A percentile compares a stretch with the other conserved stretches of the same genome.
phyloP scores from a whole-genome alignment of 2,113 vertebrate species.

The Datnioides undecimradiatus region DNA sequence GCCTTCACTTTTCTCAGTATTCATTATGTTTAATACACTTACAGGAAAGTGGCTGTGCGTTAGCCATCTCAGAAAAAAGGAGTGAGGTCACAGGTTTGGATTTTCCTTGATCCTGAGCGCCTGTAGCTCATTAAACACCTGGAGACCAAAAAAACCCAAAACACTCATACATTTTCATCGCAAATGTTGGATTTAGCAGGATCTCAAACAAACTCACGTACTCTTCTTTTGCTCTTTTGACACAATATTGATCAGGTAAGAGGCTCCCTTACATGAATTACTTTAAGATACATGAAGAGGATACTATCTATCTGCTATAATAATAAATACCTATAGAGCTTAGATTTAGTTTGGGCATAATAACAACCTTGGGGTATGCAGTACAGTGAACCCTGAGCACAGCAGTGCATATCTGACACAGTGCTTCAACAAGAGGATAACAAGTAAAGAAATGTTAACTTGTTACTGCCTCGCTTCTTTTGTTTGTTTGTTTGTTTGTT shows the following conservation, averaged over 20 bases:
- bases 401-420: background rate
- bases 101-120: constrained; percentile 53
- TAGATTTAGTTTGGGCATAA: background rate
- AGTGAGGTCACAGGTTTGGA: constrained; percentile 67
- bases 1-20: constrained; percentile 41
- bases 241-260: background rate
- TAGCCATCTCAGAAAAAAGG: constrained; percentile 36
- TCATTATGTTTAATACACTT: constrained; percentile 61
- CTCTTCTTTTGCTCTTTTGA: too few species aligned
- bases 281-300: background rate
- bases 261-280: too few species aligned
- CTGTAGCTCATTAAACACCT: constrained; percentile 64
- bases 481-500: background rate
- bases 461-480: too few species aligned
- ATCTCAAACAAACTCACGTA: constrained; percentile 5
- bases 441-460: background rate
- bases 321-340: background rate
- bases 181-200: background rate
- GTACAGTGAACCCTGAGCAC: background rate
- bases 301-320: background rate
- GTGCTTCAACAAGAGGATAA: background rate
- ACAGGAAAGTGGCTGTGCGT: constrained; percentile 59
- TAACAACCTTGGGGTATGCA: background rate
- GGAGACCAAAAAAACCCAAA: constrained; percentile 10
- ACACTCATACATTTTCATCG: background rate